These are phyloP conservation scores for Dendrophyllia cribrosa DNA, from an alignment of 64 coral and sea anemone genomes.

Conservation along the genomic window DNA sequence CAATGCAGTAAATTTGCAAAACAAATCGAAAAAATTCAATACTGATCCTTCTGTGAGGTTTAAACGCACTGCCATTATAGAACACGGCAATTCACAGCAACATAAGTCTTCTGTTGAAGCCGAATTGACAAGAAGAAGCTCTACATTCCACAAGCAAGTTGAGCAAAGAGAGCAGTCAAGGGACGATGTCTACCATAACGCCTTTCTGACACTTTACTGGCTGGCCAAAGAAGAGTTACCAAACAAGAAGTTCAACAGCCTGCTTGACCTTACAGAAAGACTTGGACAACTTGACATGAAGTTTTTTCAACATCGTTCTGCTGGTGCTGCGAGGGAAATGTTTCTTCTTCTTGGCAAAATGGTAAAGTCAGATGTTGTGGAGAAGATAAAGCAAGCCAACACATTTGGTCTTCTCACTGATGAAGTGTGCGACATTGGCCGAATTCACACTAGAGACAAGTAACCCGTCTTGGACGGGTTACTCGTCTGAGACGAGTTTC, in stretches of 20 bases:
- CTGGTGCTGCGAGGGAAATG: slow-evolving; percentile 54
- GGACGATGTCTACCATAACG: slow-evolving; percentile 25
- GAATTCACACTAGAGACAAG: no score
- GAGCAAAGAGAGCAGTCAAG: slow-evolving; percentile 32
- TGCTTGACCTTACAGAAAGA: slow-evolving; percentile 53
- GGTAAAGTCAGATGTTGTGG: slow-evolving; percentile 31
- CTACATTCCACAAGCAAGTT: slow-evolving; percentile 32
- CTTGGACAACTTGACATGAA: slow-evolving; percentile 63
- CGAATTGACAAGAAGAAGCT: slow-evolving; percentile 28
- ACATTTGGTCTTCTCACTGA: slow-evolving; percentile 36
- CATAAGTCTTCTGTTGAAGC: slow-evolving; percentile 31
- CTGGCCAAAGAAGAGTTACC: slow-evolving; percentile 64
- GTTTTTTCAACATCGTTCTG: slow-evolving; percentile 50
- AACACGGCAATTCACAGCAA: no score
- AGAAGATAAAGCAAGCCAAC: slow-evolving; percentile 46
- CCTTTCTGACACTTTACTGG: slow-evolving; percentile 47
- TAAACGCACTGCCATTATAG: slow-evolving; percentile 11
- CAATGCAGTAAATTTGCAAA: slow-evolving; percentile 46
- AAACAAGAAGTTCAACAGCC: slow-evolving; percentile 42
- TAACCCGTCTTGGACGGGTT: no score
- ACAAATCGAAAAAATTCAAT: slow-evolving; percentile 52
- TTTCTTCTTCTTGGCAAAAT: slow-evolving; percentile 55
- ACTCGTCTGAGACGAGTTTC: no score
- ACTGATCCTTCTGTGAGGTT: slow-evolving; percentile 30
- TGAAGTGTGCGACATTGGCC: slow-evolving; percentile 48